Conservation (phyloP, 2,113 vertebrate species). For the Nibea albiflora region DNA sequence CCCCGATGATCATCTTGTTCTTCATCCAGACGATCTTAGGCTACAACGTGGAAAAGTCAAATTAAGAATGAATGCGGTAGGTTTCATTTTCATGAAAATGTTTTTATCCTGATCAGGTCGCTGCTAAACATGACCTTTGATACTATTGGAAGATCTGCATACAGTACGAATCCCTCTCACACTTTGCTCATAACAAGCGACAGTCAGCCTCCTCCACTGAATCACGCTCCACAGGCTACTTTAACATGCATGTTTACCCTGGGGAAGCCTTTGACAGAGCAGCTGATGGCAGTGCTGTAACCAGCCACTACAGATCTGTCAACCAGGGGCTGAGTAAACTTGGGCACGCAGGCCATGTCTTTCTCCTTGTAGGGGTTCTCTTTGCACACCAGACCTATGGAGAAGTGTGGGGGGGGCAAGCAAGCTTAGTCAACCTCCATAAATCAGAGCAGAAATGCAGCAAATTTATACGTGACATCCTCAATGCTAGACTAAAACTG, state of each 20-base stretch:
- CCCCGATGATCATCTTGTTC: slow-evolving; percentile 89
- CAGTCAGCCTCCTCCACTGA: slow-evolving; percentile 10
- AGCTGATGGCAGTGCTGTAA: slow-evolving; percentile 90
- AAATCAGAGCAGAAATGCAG: slow-evolving; percentile 11
- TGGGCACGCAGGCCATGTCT: slow-evolving; percentile 85
- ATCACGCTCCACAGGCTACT: slow-evolving; percentile 4
- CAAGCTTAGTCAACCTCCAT: not conserved
- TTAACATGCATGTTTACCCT: slow-evolving; percentile 81
- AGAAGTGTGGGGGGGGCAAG: not conserved
- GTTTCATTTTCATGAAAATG: not conserved
- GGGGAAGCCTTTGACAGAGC: slow-evolving; percentile 88
- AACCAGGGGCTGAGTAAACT: slow-evolving; percentile 89
- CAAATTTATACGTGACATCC: not conserved
- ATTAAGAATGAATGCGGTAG: not conserved
- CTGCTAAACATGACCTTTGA: slow-evolving; percentile 1
- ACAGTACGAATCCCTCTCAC: not conserved
- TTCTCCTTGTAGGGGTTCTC: slow-evolving; percentile 82
- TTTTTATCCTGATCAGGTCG: not conserved
- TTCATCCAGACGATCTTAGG: slow-evolving; percentile 94
- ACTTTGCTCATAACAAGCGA: not conserved
- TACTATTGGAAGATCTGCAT: not conserved
- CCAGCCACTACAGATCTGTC: slow-evolving; percentile 89
- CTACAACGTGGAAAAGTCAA: slow-evolving; percentile 64
- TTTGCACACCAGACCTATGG: slow-evolving; percentile 82
- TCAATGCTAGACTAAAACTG: not conserved